Percentiles rank a stretch among this genome's conserved stretches.
Evolutionary conservation across 2,113 vertebrate species (phyloP).

Genomic region (Phylloscopus trochilus): DNA sequence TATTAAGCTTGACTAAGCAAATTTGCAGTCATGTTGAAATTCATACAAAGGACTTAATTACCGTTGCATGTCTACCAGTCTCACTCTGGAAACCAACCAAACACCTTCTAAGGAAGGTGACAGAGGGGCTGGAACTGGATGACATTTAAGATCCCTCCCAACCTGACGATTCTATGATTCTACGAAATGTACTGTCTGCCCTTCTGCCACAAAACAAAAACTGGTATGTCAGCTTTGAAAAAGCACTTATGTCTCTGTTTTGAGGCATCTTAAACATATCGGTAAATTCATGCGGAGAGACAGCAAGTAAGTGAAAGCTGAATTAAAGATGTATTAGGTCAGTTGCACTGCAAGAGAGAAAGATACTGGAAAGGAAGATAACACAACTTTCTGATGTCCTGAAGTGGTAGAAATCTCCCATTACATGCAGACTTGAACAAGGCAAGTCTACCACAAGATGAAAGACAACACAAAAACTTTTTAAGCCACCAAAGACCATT

Average conservation of each 20-base stretch:
- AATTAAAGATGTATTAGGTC: background rate
- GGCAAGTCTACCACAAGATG: background rate
- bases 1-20: background rate
- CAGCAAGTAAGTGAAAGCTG: background rate
- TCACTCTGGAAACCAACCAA: background rate
- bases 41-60: background rate
- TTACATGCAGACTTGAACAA: background rate
- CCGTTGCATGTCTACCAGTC: background rate
- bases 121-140: background rate
- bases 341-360: background rate
- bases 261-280: background rate
- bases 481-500: background rate
- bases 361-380: background rate
- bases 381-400: background rate
- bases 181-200: background rate
- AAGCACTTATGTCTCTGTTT: background rate
- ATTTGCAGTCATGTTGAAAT: background rate
- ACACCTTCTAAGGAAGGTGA: background rate
- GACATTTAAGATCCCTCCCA: background rate
- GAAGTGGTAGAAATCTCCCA: background rate
- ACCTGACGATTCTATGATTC: background rate
- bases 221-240: background rate
- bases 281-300: background rate
- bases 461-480: background rate
- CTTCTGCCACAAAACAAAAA: background rate